These are phyloP conservation scores for Serilophus lunatus DNA, from an alignment of 2,113 vertebrate species.

Conservation along the genomic window DNA sequence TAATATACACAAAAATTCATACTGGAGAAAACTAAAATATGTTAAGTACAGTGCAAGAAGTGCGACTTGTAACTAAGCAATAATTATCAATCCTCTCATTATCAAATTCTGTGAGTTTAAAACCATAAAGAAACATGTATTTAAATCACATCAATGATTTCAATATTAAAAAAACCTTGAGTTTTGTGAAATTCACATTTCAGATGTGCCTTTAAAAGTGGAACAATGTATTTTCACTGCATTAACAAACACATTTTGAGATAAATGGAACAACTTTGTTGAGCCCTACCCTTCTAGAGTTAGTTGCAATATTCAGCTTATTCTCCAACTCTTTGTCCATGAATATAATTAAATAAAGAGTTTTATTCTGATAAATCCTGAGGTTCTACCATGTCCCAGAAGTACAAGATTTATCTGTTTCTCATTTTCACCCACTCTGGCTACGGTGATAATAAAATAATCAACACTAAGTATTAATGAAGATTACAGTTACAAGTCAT, in stretches of 20 bases:
- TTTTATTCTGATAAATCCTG: background rate
- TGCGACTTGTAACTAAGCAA: background rate
- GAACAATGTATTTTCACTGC: fast-evolving
- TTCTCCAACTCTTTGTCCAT: background rate
- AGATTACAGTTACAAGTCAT: background rate
- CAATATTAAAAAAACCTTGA: fast-evolving
- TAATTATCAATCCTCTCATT: background rate
- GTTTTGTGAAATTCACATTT: background rate
- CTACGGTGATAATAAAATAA: background rate
- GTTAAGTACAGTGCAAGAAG: background rate
- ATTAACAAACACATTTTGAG: background rate
- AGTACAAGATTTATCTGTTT: background rate
- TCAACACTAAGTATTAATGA: background rate
- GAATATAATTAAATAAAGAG: background rate
- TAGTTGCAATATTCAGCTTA: background rate
- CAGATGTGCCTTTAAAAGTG: background rate
- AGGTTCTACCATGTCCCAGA: background rate
- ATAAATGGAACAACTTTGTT: background rate
- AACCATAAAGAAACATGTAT: background rate
- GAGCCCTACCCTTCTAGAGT: background rate
- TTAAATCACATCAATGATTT: too few species aligned
- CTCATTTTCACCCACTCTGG: background rate
- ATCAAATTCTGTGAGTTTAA: background rate
- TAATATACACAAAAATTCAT: background rate
- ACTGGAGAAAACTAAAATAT: background rate